phyloP scores from a whole-genome alignment of 2,888 invertebrate genomes.

The Drosophila kanekoi region DNA sequence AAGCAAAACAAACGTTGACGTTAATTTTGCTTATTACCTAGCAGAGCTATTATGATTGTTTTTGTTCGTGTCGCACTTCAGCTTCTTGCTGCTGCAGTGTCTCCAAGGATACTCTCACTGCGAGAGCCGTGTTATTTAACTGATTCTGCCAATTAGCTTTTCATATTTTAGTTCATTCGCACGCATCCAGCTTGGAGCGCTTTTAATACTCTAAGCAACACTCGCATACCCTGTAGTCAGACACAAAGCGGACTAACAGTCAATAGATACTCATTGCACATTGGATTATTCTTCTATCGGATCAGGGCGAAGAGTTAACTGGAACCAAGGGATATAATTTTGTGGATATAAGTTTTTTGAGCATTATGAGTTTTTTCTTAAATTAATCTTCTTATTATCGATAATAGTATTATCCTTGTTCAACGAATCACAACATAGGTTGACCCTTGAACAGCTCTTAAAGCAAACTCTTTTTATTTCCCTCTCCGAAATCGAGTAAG shows the following conservation, averaged over 20 bases:
- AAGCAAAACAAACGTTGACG: slow-evolving; percentile 28
- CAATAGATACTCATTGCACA: background rate
- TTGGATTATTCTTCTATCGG: background rate
- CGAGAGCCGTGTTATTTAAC: slow-evolving; percentile 39
- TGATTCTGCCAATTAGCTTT: slow-evolving; percentile 56
- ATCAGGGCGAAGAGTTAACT: too few species aligned
- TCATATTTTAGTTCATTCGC: slow-evolving; percentile 85
- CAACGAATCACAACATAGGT: too few species aligned
- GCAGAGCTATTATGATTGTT: slow-evolving; percentile 28
- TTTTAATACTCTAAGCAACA: background rate
- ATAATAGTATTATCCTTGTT: too few species aligned
- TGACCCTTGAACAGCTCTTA: too few species aligned
- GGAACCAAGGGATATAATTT: too few species aligned
- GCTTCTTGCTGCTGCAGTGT: background rate
- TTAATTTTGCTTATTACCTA: slow-evolving; percentile 33
- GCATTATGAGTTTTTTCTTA: too few species aligned
- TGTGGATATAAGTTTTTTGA: too few species aligned
- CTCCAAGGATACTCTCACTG: background rate
- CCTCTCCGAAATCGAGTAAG: too few species aligned
- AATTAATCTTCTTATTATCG: too few species aligned
- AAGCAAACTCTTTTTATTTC: too few species aligned
- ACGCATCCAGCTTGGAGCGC: slow-evolving; percentile 6
- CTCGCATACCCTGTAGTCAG: background rate
- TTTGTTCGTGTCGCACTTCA: slow-evolving; percentile 13
- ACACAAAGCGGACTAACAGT: background rate